phyloP scores from a whole-genome alignment of 1,140 invertebrate genomes.

The Drosophila chauvacae region DNA sequence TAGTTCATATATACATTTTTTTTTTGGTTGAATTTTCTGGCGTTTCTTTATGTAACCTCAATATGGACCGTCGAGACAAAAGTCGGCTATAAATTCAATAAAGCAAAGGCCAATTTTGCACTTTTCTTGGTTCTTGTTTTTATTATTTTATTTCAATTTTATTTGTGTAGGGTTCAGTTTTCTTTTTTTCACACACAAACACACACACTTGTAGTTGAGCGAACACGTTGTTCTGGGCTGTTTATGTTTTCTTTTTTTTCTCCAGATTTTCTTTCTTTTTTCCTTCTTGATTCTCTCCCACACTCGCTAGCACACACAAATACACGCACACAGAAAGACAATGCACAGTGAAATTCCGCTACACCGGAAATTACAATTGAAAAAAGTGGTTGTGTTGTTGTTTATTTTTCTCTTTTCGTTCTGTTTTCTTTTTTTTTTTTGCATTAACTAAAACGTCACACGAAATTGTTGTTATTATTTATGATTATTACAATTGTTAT shows the following conservation, averaged over 20 bases:
- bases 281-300: conserved; percentile 37
- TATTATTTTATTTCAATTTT: conserved; percentile 34
- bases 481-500: conserved; percentile 49
- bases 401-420: conserved; percentile 24
- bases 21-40: neutral
- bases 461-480: conserved; percentile 56
- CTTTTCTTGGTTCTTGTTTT: conserved; percentile 16
- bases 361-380: conserved; percentile 81
- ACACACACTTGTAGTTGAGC: neutral
- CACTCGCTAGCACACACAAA: conserved; percentile 6
- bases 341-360: conserved; percentile 73
- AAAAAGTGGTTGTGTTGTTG: conserved; percentile 58
- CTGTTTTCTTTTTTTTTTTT: conserved; percentile 15
- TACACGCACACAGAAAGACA: conserved; percentile 25
- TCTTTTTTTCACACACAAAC: conserved; percentile 11
- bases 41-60: conserved; percentile 60
- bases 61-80: conserved; percentile 40
- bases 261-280: conserved; percentile 42
- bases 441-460: conserved; percentile 41
- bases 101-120: conserved; percentile 46
- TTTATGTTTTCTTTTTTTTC: conserved; percentile 63
- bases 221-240: conserved; percentile 59
- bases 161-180: conserved; percentile 31
- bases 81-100: conserved; percentile 56
- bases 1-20: conserved; percentile 1